Evolutionary conservation across 2,797 vertebrate species (phyloP).

Genomic region (Mycteria americana): DNA sequence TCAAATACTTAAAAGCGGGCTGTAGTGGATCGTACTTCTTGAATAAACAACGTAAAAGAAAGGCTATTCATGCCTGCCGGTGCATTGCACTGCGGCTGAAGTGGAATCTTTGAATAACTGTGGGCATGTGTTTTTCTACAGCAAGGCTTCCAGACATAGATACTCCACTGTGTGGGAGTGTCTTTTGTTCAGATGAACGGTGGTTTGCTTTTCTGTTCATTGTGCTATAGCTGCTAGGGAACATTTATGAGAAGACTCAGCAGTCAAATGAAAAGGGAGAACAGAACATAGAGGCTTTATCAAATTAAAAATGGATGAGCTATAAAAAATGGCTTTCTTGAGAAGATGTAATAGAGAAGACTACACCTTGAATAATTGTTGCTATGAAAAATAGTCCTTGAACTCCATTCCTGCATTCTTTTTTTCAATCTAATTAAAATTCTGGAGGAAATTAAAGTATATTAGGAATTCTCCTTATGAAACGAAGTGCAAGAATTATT

Average conservation of each 20-base stretch:
- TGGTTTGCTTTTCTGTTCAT: slow-evolving; percentile 14
- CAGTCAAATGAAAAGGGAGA: slow-evolving; percentile 16
- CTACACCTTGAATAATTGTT: slow-evolving; percentile 42
- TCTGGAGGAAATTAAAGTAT: slow-evolving; percentile 2
- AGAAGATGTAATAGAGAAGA: background rate
- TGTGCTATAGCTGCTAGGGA: slow-evolving; percentile 23
- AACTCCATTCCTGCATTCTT: background rate
- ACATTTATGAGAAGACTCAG: background rate
- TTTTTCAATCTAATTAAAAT: slow-evolving; percentile 30
- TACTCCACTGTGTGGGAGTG: background rate
- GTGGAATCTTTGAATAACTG: slow-evolving; percentile 19
- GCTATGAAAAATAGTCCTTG: slow-evolving; percentile 15
- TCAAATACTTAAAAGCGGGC: slow-evolving; percentile 19
- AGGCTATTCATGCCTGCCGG: slow-evolving; percentile 13
- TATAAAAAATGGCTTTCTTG: slow-evolving; percentile 43
- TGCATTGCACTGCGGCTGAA: background rate
- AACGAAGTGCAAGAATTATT: slow-evolving; percentile 17
- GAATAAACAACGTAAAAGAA: slow-evolving; percentile 40
- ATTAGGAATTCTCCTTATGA: slow-evolving; percentile 9
- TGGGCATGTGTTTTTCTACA: slow-evolving; percentile 18
- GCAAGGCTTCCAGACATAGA: background rate
- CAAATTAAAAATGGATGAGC: slow-evolving; percentile 62
- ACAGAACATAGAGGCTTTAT: slow-evolving; percentile 18
- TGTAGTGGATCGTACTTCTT: slow-evolving; percentile 36
- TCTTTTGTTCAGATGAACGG: slow-evolving; percentile 31